Evolutionary conservation across 2,797 vertebrate genomes (phyloP).

Genomic region (Squalus acanthias): DNA sequence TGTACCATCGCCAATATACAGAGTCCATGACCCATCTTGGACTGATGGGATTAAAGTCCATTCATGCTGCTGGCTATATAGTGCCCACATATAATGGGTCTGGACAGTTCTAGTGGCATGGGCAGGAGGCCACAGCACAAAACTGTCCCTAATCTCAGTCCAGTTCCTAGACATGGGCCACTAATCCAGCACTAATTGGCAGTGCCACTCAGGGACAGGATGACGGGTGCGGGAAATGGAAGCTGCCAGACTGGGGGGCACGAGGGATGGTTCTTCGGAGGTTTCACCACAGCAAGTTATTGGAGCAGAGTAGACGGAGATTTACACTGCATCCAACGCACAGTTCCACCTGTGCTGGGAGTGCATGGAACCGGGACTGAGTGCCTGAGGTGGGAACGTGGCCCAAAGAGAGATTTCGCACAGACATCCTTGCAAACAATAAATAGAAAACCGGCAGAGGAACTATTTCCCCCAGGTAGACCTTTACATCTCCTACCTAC

Average conservation of each 20-base stretch:
- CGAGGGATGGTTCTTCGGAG: background rate
- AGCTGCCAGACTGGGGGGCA: background rate
- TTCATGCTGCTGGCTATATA: background rate
- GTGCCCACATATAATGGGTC: background rate
- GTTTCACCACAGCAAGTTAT: background rate
- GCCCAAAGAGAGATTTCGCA: background rate
- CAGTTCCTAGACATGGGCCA: background rate
- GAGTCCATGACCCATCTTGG: background rate
- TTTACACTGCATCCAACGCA: background rate
- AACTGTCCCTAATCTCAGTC: background rate
- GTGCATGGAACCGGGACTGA: background rate
- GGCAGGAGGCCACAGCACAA: background rate
- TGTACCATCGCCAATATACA: background rate
- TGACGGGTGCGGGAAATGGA: background rate
- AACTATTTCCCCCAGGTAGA: background rate
- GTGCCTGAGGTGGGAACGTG: background rate
- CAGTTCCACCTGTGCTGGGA: background rate
- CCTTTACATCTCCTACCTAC: background rate
- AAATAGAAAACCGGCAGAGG: background rate
- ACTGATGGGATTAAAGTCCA: background rate
- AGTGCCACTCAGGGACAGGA: background rate
- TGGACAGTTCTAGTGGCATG: background rate
- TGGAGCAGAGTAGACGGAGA: background rate
- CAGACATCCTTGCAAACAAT: background rate
- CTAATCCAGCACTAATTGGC: background rate